A percentile compares a stretch with the other conserved stretches of the same genome.
Conservation (phyloP, 2,113 vertebrate species). For the Pluvianellus socialis region DNA sequence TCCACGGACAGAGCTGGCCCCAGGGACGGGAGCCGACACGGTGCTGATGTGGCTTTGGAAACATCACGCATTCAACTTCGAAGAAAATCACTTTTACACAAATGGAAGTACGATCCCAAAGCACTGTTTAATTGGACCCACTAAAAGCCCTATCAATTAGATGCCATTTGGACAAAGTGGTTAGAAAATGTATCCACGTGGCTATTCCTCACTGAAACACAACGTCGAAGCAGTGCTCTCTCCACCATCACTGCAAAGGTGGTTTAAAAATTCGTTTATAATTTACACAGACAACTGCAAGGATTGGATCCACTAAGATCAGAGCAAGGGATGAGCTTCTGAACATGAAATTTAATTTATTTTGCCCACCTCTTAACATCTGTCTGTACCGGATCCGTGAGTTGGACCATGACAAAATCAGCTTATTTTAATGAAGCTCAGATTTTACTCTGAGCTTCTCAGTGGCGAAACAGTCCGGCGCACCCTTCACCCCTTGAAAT, state of each 20-base stretch:
- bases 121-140: background rate
- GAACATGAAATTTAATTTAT: background rate
- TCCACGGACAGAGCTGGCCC: background rate
- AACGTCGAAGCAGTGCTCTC: rapidly evolving
- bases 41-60: background rate
- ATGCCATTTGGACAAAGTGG: background rate
- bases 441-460: background rate
- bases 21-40: background rate
- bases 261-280: background rate
- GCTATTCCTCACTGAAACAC: background rate
- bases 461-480: background rate
- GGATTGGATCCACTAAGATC: background rate
- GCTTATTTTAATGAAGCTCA: background rate
- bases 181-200: background rate
- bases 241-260: background rate
- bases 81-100: background rate
- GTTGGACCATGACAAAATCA: background rate
- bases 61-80: background rate
- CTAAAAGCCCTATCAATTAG: slow-evolving; percentile 53
- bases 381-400: background rate
- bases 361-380: background rate
- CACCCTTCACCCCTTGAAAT: rapidly evolving
- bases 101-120: background rate
- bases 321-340: background rate
- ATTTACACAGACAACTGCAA: background rate